A percentile compares a stretch with the other conserved stretches of the same genome.
phyloP scores from a whole-genome alignment of 2,113 vertebrate species.

The Cochlearius cochlearius region DNA sequence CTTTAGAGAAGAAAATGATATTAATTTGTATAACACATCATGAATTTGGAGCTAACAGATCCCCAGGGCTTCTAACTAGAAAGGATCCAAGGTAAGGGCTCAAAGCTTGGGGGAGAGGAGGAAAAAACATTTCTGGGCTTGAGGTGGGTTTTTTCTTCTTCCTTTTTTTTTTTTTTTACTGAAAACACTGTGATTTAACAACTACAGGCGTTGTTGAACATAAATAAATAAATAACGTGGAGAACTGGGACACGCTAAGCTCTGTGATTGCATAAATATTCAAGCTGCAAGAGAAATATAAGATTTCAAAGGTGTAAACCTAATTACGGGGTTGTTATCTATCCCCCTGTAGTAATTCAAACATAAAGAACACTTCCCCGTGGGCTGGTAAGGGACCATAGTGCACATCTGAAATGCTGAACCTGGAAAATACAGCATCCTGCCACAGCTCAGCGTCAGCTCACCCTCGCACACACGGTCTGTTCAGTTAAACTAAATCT shows the following conservation, averaged over 20 bases:
- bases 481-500: neutral
- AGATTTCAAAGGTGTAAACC: conserved; percentile 46
- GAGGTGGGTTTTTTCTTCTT: neutral
- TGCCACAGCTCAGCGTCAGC: neutral
- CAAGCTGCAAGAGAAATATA: neutral
- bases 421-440: neutral
- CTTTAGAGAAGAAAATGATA: neutral
- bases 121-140: neutral
- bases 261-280: conserved; percentile 57
- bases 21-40: neutral
- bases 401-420: neutral
- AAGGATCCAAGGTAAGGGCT: neutral
- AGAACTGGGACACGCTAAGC: conserved; percentile 23
- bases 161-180: neutral
- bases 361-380: neutral
- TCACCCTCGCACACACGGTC: neutral
- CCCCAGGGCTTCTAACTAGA: neutral
- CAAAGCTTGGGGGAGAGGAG: neutral
- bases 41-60: neutral
- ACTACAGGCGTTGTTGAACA: neutral
- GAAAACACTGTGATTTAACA: conserved; percentile 36
- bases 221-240: conserved; percentile 48
- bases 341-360: neutral
- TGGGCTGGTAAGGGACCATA: neutral
- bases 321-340: neutral